Evolutionary conservation across 2,888 invertebrate genomes (phyloP), one percentile per base, ranked within the genome.

Genomic region (Helicoverpa assulta): DNA sequence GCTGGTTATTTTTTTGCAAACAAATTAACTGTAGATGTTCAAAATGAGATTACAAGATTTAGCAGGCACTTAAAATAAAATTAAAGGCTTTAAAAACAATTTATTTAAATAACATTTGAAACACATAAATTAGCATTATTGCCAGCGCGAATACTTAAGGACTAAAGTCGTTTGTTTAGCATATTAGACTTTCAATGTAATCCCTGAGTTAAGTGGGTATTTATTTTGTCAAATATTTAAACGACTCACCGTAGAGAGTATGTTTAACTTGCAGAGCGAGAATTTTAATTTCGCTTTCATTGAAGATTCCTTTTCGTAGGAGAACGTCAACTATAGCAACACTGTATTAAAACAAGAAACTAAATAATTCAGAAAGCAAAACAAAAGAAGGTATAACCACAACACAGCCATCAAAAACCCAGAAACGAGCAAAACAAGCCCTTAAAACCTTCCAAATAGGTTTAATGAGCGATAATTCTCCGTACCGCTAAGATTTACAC

Each of bases 401-500:
- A 50, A 37, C 12, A 60, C 26, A 12, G 18, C 19, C n/a, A 19
- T 37, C 21, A 58, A 40, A 76, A 72, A 37, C 14, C 16, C 16
- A 14, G 12, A 8, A 54, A 40, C n/a, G 61, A 53, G 50, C 37
- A 33, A 70, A 78, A 73, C 66, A 76, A 64, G 70, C 73, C 86
- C 80, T 87, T 89, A 85, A 83, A 86, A 84, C 84, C 82, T 79
- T 87, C 86, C 83, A 86, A 89, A 89, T 86, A 86, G 81, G 81
- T 86, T 83, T 89, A 90, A 91, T 89, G 89, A 92, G 86, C 90
- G 83, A 91, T 93, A 92, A 92, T 89, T 92, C 91, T 88, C 82
- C 75, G 86, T 75, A 79, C 78, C 80, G 63, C 80, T 81, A 88
- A 91, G 90, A 91, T 92, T 92, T 91, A 92, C 89, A 87, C 86